Evolutionary conservation across 2,888 invertebrate species (phyloP).

Genomic region (Diarsia mendica): DNA sequence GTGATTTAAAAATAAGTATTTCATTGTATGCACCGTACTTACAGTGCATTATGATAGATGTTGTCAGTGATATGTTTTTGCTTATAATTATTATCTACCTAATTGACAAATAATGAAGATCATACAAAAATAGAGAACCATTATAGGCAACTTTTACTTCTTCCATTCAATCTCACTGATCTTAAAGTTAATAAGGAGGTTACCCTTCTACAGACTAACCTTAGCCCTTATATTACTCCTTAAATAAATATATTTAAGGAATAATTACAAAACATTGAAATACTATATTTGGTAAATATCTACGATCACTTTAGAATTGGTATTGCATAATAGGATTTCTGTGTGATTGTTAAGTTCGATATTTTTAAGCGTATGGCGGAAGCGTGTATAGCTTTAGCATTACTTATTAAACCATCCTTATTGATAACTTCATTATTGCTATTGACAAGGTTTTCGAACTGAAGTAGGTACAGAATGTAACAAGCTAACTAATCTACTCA

Average conservation of each 20-base stretch:
- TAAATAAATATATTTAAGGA: conserved; percentile 13
- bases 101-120: conserved; percentile 76
- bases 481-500: conserved; percentile 33
- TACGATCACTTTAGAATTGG: neutral
- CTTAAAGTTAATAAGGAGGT: conserved; percentile 16
- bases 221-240: neutral
- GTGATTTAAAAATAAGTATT: conserved; percentile 3
- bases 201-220: neutral
- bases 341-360: conserved; percentile 4
- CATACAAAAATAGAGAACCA: conserved; percentile 76
- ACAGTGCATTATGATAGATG: conserved; percentile 24
- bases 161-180: conserved; percentile 29
- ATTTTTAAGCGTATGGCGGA: conserved; percentile 42
- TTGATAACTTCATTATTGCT: neutral
- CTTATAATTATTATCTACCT: conserved; percentile 68
- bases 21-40: neutral
- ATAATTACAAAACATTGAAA: neutral
- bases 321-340: conserved; percentile 11
- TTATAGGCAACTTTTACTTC: conserved; percentile 53
- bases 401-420: neutral
- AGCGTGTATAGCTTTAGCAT: conserved; percentile 42
- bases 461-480: conserved; percentile 17
- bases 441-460: conserved; percentile 12
- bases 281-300: neutral
- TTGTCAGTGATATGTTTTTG: conserved; percentile 76